phyloP scores from a whole-genome alignment of 2,113 vertebrate species.

The Myanophis thanlyinensis region DNA sequence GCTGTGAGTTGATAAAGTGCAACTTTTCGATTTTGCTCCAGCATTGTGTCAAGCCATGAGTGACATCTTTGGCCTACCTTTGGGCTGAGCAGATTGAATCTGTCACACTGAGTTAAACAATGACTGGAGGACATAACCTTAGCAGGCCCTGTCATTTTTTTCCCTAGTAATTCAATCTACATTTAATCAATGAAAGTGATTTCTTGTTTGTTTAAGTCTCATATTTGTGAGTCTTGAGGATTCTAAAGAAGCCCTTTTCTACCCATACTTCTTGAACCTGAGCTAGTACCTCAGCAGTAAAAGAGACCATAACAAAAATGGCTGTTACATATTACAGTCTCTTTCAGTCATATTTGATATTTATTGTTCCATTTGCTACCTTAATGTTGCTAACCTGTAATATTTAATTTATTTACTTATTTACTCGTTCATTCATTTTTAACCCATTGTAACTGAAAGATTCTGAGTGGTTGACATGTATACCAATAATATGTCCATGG shows the following conservation, averaged over 20 bases:
- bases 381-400: not conserved
- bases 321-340: not conserved
- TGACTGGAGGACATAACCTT: constrained; percentile 80
- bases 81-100: constrained; percentile 85
- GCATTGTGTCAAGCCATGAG: constrained; percentile 73
- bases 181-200: constrained; percentile 90
- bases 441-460: not conserved
- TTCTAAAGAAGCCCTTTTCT: constrained; percentile 65
- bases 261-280: constrained; percentile 59
- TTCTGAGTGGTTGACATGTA: not conserved
- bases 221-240: constrained; percentile 66
- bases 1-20: constrained; percentile 83
- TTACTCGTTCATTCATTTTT: not conserved
- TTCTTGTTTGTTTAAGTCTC: constrained; percentile 85
- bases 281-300: constrained; percentile 38
- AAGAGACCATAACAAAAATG: constrained; percentile 38
- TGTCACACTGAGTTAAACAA: constrained; percentile 86
- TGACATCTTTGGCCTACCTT: constrained; percentile 79
- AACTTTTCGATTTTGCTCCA: constrained; percentile 81
- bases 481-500: not conserved
- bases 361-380: not conserved
- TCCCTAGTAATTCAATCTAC: constrained; percentile 83
- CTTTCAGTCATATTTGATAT: not conserved
- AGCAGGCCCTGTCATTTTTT: constrained; percentile 74
- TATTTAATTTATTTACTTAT: not conserved